Percentiles rank a stretch among this genome's conserved stretches.
These are phyloP conservation scores for Cyaniris semiargus DNA, from an alignment of 2,888 invertebrate species.

Conservation along the genomic window DNA sequence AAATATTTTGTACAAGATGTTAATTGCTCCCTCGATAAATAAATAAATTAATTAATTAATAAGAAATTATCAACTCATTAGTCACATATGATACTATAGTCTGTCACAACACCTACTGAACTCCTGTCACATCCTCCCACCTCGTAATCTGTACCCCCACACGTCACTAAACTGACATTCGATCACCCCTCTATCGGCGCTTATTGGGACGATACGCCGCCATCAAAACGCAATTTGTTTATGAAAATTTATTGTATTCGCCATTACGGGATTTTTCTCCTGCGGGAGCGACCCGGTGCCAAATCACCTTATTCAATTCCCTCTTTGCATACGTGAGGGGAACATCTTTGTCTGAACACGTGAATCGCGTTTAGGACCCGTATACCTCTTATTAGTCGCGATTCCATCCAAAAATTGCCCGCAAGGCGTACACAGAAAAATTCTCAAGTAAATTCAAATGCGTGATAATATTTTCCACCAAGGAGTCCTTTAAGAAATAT, in stretches of 20 bases:
- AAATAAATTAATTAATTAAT: too few relatives aligned
- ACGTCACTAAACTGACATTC: conserved; percentile 71
- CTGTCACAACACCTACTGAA: too few relatives aligned
- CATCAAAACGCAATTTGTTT: conserved; percentile 81
- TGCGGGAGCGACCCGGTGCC: conserved; percentile 74
- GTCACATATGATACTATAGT: too few relatives aligned
- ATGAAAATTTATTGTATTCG: conserved; percentile 81
- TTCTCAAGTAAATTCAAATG: neutral
- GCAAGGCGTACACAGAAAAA: conserved; percentile 46
- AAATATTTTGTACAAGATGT: too few relatives aligned
- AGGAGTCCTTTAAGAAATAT: neutral
- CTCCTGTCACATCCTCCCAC: neutral
- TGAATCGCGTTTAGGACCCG: conserved; percentile 76
- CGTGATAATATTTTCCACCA: neutral
- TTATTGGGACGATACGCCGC: conserved; percentile 74
- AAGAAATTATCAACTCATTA: too few relatives aligned
- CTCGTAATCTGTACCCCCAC: conserved; percentile 42
- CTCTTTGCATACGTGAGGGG: conserved; percentile 80
- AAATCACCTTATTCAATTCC: conserved; percentile 81
- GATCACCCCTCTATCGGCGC: conserved; percentile 80
- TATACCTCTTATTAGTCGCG: conserved; percentile 77
- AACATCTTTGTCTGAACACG: conserved; percentile 75
- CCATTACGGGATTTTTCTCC: conserved; percentile 80
- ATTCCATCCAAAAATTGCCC: conserved; percentile 69
- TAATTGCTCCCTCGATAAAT: too few relatives aligned